Evolutionary conservation across 2,797 vertebrate species (phyloP).

Genomic region (Diceros bicornis): DNA sequence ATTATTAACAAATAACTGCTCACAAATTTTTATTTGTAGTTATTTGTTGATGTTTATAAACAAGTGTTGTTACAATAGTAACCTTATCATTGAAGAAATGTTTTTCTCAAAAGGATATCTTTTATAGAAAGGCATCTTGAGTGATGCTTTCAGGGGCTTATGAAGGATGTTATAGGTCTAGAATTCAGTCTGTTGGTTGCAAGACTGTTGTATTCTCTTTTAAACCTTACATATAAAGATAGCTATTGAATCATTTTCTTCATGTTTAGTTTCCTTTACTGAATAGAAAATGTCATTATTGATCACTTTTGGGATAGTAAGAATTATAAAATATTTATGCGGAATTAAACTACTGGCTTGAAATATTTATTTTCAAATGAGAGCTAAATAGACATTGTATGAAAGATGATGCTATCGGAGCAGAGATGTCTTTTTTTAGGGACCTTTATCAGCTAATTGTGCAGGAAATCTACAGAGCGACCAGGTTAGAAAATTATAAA

Average conservation of each 20-base stretch:
- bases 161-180: neutral
- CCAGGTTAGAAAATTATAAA: neutral
- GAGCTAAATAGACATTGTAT: neutral
- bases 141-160: neutral
- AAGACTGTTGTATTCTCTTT: neutral
- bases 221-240: neutral
- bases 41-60: conserved; percentile 13
- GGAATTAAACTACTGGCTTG: neutral
- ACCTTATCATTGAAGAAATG: conserved; percentile 2
- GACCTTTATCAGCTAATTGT: neutral
- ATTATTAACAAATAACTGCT: neutral
- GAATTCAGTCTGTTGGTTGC: neutral
- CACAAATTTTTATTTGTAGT: neutral
- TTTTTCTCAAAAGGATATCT: neutral
- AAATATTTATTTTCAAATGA: neutral
- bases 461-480: neutral
- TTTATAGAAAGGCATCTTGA: neutral
- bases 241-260: neutral
- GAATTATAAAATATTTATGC: neutral
- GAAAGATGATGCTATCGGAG: neutral
- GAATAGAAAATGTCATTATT: neutral
- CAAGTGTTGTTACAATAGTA: neutral
- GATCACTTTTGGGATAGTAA: neutral
- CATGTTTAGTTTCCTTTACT: conserved; percentile 28
- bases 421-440: neutral